These are phyloP conservation scores for Microcebus ravelobensis DNA, from an alignment of 2,113 vertebrate genomes.

Conservation along the genomic window DNA sequence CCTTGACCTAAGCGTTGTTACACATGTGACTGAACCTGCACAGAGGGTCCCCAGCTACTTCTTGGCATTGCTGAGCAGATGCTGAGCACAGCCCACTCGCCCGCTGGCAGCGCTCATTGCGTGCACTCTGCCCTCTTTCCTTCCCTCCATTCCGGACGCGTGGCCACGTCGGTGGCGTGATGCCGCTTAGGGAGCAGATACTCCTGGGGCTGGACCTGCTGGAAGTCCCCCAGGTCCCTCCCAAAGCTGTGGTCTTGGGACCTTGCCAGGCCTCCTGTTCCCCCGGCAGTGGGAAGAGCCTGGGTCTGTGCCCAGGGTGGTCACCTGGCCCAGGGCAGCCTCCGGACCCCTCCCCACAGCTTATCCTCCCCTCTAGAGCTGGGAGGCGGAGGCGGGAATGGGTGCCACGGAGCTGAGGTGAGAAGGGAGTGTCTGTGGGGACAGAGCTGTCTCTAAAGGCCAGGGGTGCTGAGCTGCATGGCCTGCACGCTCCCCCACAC, in stretches of 20 bases:
- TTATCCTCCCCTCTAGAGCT: not conserved
- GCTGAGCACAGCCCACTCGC: too few relatives aligned
- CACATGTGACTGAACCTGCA: not conserved
- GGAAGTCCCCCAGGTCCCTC: not conserved
- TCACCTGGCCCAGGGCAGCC: not conserved
- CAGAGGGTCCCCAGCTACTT: too few relatives aligned
- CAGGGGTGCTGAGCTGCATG: not conserved
- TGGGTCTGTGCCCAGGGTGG: not conserved
- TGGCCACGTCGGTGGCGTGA: too few relatives aligned
- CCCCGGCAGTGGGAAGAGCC: not conserved
- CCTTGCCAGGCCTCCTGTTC: not conserved
- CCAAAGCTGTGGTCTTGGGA: not conserved
- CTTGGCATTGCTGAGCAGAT: not conserved
- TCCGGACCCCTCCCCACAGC: not conserved
- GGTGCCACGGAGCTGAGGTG: not conserved
- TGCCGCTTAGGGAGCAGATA: not conserved
- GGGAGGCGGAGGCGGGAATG: not conserved
- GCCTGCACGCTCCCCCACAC: too few relatives aligned
- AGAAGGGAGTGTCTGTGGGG: not conserved
- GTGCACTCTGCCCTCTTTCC: too few relatives aligned
- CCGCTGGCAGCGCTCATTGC: too few relatives aligned
- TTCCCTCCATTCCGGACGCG: not conserved
- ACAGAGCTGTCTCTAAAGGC: not conserved
- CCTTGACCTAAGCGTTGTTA: not conserved
- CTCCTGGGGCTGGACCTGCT: rapidly evolving